phyloP scores from a whole-genome alignment of 1,140 invertebrate species.

The Zaprionus camerounensis region DNA sequence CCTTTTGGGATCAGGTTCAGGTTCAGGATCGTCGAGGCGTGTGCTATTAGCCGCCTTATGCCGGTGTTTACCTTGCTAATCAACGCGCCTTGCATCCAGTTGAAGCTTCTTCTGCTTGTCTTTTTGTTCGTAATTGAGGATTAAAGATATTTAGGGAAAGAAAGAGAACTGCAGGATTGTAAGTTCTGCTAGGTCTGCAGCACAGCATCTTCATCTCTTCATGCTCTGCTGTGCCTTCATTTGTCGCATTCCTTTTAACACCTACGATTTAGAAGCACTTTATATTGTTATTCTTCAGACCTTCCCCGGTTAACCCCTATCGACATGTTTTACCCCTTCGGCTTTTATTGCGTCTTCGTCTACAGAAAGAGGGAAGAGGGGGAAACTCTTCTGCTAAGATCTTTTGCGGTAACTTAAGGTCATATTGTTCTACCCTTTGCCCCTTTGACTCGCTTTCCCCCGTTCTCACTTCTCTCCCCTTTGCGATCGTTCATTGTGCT shows the following conservation, averaged over 20 bases:
- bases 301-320: slow-evolving; percentile 11
- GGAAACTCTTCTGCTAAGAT: slow-evolving; percentile 32
- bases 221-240: slow-evolving; percentile 14
- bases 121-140: slow-evolving; percentile 32
- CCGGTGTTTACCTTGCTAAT: slow-evolving; percentile 52
- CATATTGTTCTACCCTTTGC: slow-evolving; percentile 45
- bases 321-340: slow-evolving; percentile 25
- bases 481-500: slow-evolving; percentile 20
- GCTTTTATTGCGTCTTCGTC: slow-evolving; percentile 53
- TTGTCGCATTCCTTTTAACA: slow-evolving; percentile 56
- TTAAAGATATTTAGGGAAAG: slow-evolving; percentile 25
- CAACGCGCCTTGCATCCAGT: slow-evolving; percentile 33
- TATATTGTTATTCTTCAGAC: slow-evolving; percentile 11
- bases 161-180: neutral
- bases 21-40: slow-evolving; percentile 37
- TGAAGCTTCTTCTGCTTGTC: slow-evolving; percentile 24
- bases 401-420: slow-evolving; percentile 55
- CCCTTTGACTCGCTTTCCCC: neutral
- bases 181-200: slow-evolving; percentile 3
- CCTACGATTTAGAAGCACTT: slow-evolving; percentile 52
- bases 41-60: slow-evolving; percentile 46
- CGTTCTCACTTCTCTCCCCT: neutral
- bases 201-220: neutral
- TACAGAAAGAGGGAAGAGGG: neutral
- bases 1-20: slow-evolving; percentile 42